Base-by-base conservation (phyloP, 2,113 vertebrate genomes). In the Forbesichthys agassizii region DNA sequence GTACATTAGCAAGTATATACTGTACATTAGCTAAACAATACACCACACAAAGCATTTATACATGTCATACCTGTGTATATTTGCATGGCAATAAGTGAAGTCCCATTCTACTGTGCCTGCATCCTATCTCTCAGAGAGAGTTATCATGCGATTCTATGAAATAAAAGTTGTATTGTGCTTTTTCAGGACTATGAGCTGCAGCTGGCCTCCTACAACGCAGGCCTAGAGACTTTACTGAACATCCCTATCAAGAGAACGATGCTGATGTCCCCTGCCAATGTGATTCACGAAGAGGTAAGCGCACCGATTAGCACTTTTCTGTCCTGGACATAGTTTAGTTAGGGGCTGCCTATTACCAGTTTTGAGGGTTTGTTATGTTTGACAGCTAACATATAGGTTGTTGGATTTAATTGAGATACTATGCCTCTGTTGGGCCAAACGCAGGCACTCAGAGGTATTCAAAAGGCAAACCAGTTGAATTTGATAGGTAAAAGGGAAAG, bases 141-240 rank as follows among this genome's bases (percentile, higher is more conserved):
- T 36, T 51, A 55, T 9, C 42, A 48, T 59, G 58, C 13, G 4
- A 36, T 9, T 42, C 36, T 27, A 52, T 33, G 13, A 8, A 27
- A 58, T 6, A 7, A 33, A 36, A 56, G 3, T 33, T 62, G 11
- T 52, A 0, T 69, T 69, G 3, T 68, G 10, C 79, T 4, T 66
- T 86, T 82, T 70, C 79, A 99, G 98, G 95, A 99, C 91, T 99
- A 98, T 68, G 98, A 99, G 79, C 85, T 98, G 36, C 95, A 97
- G 79, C 87, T 98, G 88, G 96, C 96, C 13, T 96, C 96, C 0
- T 99, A 98, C 73, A 94, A 94, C 42, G 94, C 98, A 0, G 96
- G 98, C 18, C 83, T 99, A 83, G 97, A 98, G 90, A 98, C 97
- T 0, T 79, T 98, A 55, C 93, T 98, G 47, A 98, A 96, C 80